These are phyloP conservation scores for Phrynocephalus guinanensis DNA, from an alignment of 2,797 vertebrate genomes.

Conservation along the genomic window DNA sequence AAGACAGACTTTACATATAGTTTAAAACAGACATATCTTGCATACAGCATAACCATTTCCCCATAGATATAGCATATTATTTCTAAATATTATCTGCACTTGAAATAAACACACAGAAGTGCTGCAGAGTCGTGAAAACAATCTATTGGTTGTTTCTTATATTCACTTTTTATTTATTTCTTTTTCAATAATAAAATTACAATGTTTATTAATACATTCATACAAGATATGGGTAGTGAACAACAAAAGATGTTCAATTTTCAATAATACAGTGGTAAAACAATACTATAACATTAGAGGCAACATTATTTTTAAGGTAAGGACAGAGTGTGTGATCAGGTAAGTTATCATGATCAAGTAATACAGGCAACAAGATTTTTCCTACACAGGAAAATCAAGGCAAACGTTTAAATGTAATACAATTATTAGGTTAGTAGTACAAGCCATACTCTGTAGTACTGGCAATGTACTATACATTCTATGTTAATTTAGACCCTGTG, in stretches of 20 bases:
- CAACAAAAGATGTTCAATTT: conserved; percentile 79
- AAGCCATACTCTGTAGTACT: conserved; percentile 73
- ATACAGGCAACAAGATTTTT: conserved; percentile 80
- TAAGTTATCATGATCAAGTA: conserved; percentile 82
- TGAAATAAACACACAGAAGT: conserved; percentile 76
- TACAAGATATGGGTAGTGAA: conserved; percentile 79
- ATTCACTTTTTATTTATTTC: conserved; percentile 80
- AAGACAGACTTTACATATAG: conserved; percentile 51
- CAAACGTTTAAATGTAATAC: conserved; percentile 80
- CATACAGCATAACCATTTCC: conserved; percentile 42
- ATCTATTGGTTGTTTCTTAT: conserved; percentile 76
- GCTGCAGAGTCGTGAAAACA: conserved; percentile 77
- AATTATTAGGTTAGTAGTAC: conserved; percentile 75
- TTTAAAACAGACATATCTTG: conserved; percentile 59
- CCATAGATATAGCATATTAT: conserved; percentile 34
- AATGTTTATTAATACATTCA: conserved; percentile 80
- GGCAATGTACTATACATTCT: conserved; percentile 71
- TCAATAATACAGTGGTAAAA: conserved; percentile 77
- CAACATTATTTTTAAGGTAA: conserved; percentile 77
- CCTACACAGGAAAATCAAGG: conserved; percentile 81
- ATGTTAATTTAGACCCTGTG: conserved; percentile 69
- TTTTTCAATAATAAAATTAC: conserved; percentile 83
- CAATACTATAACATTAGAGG: conserved; percentile 78
- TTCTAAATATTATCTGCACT: conserved; percentile 41
- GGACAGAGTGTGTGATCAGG: conserved; percentile 77